phyloP scores from a whole-genome alignment of 1,140 invertebrate species.

The Rhagoletis zephyria region DNA sequence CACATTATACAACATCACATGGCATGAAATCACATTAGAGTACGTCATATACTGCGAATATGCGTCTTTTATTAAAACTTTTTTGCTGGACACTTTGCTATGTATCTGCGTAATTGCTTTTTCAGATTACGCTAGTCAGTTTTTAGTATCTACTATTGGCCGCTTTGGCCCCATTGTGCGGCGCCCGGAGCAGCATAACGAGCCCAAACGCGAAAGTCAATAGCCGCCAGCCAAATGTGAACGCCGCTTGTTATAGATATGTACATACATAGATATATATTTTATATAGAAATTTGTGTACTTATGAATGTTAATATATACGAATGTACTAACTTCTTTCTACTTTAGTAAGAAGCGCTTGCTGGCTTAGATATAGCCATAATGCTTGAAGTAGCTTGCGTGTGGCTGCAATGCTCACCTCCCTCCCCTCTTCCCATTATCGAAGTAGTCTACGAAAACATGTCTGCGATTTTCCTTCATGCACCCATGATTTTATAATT shows the following conservation, averaged over 20 bases:
- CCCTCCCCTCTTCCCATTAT: background rate
- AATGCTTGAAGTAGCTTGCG: background rate
- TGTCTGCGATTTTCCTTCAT: conserved; percentile 12
- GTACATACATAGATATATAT: background rate
- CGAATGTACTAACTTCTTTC: background rate
- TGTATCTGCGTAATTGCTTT: too few species aligned
- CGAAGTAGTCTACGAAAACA: background rate
- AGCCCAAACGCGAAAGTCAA: conserved; percentile 2
- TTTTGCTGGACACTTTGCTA: too few species aligned
- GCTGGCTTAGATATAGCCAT: background rate
- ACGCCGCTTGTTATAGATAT: background rate
- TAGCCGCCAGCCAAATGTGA: background rate
- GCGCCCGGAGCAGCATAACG: background rate
- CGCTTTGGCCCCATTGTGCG: too few species aligned
- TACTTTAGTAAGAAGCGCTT: background rate
- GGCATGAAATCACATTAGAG: too few species aligned
- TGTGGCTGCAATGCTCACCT: background rate
- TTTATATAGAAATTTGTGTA: background rate
- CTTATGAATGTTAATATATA: background rate
- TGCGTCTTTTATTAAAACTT: too few species aligned
- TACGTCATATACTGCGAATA: too few species aligned
- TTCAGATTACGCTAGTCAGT: too few species aligned
- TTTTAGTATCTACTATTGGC: too few species aligned
- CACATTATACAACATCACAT: too few species aligned
- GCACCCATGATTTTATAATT: background rate